Conservation (phyloP, 2,113 vertebrate species). For the Leucoraja erinaceus region DNA sequence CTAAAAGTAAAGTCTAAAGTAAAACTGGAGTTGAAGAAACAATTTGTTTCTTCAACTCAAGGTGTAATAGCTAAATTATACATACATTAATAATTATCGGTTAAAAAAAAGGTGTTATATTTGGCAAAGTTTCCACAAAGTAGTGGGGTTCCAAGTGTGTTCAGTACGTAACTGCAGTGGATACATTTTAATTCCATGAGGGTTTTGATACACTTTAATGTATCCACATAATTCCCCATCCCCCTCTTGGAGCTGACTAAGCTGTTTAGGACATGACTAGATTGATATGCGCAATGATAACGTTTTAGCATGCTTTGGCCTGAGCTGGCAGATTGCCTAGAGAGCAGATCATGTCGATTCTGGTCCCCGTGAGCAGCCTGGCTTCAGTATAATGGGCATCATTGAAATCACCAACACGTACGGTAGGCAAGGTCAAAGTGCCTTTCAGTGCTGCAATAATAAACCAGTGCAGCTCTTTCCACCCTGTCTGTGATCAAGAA, state of each 20-base stretch:
- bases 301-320: slow-evolving; percentile 41
- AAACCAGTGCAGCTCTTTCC: slow-evolving; percentile 68
- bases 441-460: slow-evolving; percentile 73
- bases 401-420: slow-evolving; percentile 62
- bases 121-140: neutral
- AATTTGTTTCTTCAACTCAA: neutral
- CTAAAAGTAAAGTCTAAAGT: no score
- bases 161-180: slow-evolving; percentile 45
- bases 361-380: slow-evolving; percentile 61
- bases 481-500: slow-evolving; percentile 64
- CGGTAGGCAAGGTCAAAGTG: slow-evolving; percentile 65
- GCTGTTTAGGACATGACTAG: slow-evolving; percentile 52
- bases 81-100: neutral
- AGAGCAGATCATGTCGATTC: slow-evolving; percentile 55
- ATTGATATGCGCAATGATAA: slow-evolving; percentile 43
- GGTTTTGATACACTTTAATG: slow-evolving; percentile 47
- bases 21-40: no score
- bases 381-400: slow-evolving; percentile 64
- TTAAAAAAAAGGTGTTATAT: neutral
- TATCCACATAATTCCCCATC: neutral
- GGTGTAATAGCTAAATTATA: neutral
- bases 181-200: slow-evolving; percentile 49
- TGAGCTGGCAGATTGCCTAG: slow-evolving; percentile 62
- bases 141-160: slow-evolving; percentile 28
- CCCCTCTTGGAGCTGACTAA: slow-evolving; percentile 44